phyloP scores from a whole-genome alignment of 2,113 vertebrate genomes.

The Procapra przewalskii region DNA sequence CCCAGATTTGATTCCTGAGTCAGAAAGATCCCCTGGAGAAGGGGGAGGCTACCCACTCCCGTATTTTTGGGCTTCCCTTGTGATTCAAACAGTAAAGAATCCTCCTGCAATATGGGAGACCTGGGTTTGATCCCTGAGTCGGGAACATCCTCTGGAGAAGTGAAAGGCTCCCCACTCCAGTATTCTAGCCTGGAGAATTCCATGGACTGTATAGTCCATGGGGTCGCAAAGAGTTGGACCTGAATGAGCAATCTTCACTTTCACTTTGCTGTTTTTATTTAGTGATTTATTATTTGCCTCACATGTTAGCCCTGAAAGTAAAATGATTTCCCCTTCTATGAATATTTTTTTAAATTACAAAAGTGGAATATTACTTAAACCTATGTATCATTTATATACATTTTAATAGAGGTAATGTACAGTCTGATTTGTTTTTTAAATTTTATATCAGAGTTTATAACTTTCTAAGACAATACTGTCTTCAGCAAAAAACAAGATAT shows the following conservation, averaged over 20 bases:
- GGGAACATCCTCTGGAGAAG: background rate
- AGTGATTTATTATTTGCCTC: background rate
- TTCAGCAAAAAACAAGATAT: background rate
- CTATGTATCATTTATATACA: background rate
- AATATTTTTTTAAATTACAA: background rate
- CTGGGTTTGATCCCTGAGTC: background rate
- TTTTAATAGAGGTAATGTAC: background rate
- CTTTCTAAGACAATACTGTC: background rate
- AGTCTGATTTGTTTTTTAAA: background rate
- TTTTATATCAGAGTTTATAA: background rate
- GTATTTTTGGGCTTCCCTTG: background rate
- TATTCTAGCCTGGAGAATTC: background rate
- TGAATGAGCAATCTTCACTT: background rate
- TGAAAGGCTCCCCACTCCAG: background rate
- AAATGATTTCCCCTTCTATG: background rate
- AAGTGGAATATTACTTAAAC: background rate
- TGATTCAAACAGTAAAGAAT: background rate
- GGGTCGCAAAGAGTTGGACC: background rate
- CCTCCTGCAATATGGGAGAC: rapidly evolving
- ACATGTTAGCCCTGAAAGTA: background rate
- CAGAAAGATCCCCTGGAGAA: background rate
- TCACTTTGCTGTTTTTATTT: background rate
- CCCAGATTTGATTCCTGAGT: background rate
- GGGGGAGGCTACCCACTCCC: background rate
- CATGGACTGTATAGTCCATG: background rate